Evolutionary conservation across 2,797 vertebrate genomes (phyloP).

Genomic region (Saxicola maurus): DNA sequence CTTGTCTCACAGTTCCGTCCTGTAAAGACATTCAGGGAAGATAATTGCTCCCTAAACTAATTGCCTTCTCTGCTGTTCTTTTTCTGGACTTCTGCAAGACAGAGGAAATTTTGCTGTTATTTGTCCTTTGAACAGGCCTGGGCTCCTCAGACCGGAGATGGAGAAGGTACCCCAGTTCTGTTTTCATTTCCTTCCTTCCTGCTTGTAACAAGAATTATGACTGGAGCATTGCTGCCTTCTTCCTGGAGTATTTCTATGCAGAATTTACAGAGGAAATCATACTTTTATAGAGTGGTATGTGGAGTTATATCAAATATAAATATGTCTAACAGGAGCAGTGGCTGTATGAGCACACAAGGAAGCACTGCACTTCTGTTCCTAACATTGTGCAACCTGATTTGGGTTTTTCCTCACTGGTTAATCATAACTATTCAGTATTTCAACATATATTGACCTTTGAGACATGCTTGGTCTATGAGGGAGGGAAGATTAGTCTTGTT

Average conservation of each 20-base stretch:
- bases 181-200: background rate
- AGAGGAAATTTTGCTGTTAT: background rate
- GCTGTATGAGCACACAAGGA: background rate
- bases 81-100: background rate
- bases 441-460: background rate
- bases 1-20: background rate
- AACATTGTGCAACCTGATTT: background rate
- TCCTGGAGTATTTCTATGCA: background rate
- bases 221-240: background rate
- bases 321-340: background rate
- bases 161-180: background rate
- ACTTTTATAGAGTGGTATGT: background rate
- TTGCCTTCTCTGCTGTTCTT: constrained; percentile 1
- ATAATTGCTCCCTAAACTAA: constrained; percentile 54
- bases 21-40: constrained; percentile 28
- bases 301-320: background rate
- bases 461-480: background rate
- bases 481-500: background rate
- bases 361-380: background rate
- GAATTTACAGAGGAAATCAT: background rate
- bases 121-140: background rate
- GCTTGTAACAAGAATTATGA: background rate
- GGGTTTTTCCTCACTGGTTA: background rate
- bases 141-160: background rate
- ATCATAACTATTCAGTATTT: background rate